Evolutionary conservation across 1,140 invertebrate genomes (phyloP).

Genomic region (Apis laboriosa): DNA sequence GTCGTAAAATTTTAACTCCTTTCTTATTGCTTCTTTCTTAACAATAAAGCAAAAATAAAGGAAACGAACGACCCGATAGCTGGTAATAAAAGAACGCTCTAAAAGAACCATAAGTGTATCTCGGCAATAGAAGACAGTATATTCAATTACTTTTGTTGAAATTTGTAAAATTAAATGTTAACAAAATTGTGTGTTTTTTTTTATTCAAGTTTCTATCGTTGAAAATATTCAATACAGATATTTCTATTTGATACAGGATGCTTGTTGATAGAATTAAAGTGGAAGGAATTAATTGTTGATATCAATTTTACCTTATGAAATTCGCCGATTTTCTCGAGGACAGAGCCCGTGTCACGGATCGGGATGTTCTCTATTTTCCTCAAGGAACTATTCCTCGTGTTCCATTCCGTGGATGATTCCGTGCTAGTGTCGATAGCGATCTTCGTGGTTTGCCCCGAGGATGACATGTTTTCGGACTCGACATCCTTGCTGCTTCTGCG

Average conservation of each 20-base stretch:
- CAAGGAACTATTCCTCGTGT: conserved; percentile 61
- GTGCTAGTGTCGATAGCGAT: conserved; percentile 71
- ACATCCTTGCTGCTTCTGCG: conserved; percentile 75
- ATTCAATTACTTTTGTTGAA: background rate
- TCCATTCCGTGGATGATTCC: conserved; percentile 73
- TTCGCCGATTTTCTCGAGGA: conserved; percentile 71
- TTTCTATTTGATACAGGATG: no score
- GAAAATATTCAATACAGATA: no score
- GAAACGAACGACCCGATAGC: background rate
- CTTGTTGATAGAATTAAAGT: no score
- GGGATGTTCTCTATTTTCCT: conserved; percentile 57
- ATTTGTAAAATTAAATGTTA: background rate
- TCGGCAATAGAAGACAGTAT: background rate
- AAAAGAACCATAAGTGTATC: background rate
- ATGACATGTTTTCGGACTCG: conserved; percentile 76
- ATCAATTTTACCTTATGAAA: conserved; percentile 61
- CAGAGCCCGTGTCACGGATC: conserved; percentile 58
- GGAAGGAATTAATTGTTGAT: no score
- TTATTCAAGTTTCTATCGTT: no score
- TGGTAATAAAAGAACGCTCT: background rate
- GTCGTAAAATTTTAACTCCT: background rate
- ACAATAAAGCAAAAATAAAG: background rate
- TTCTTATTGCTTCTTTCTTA: no score
- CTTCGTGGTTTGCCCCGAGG: conserved; percentile 72
- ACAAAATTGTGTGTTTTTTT: no score